phyloP scores from a whole-genome alignment of 2,888 invertebrate species.

The Apodemia hepburni region DNA sequence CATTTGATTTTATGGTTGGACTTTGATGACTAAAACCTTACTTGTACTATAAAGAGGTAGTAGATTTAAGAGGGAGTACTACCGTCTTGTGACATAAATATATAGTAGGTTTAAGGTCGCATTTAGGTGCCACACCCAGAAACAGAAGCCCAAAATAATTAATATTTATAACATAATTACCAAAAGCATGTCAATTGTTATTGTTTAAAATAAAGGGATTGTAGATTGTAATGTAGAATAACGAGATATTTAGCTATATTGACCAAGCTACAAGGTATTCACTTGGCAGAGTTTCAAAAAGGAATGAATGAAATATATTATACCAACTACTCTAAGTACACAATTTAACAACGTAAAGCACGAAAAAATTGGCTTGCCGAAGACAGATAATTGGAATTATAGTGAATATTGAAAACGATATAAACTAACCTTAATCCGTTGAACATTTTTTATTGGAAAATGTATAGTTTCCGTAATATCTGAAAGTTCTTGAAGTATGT shows the following conservation, averaged over 20 bases:
- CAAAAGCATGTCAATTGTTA: background rate
- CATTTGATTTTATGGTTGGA: no score
- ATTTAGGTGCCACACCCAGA: background rate
- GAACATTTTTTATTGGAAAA: conserved; percentile 82
- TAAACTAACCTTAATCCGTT: conserved; percentile 85
- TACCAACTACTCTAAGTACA: background rate
- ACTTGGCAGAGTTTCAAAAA: conserved; percentile 16
- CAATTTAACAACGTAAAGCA: background rate
- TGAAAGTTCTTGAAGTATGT: conserved; percentile 76
- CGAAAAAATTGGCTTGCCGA: background rate
- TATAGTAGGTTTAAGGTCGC: background rate
- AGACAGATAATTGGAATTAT: background rate
- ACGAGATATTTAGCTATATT: background rate
- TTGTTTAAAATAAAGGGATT: no score
- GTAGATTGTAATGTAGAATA: no score
- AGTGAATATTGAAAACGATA: conserved; percentile 7
- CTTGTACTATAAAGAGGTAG: no score
- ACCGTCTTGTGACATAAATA: background rate
- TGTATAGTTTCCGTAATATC: conserved; percentile 80
- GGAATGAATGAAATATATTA: background rate
- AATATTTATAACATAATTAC: background rate
- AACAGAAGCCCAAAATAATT: background rate
- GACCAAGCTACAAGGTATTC: conserved; percentile 18
- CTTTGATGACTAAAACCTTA: no score
- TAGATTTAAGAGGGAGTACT: no score